Conservation (phyloP, 2,888 invertebrate species). For the Zhuqinia jingwanae region DNA sequence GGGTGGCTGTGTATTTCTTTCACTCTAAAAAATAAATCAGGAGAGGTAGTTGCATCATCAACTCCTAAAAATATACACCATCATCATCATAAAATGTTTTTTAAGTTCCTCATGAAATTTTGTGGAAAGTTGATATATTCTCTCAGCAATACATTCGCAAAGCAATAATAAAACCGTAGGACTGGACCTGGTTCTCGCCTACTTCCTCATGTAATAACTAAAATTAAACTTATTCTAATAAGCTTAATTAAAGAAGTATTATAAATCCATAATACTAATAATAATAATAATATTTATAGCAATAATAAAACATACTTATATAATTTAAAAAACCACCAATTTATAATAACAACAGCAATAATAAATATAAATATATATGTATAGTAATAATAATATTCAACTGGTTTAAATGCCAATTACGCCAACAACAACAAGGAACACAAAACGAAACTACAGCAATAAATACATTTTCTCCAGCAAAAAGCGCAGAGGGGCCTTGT, state of each 20-base stretch:
- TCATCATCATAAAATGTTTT: too few species aligned
- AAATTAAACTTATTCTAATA: neutral
- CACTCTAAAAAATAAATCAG: too few species aligned
- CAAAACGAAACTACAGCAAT: too few species aligned
- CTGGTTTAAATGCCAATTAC: conserved; percentile 65
- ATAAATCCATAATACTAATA: conserved; percentile 16
- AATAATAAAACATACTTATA: conserved; percentile 39
- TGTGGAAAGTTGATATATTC: conserved; percentile 50
- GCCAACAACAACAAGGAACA: conserved; percentile 61
- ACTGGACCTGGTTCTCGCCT: conserved; percentile 65
- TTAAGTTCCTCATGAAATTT: neutral
- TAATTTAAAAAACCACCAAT: too few species aligned
- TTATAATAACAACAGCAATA: conserved; percentile 61
- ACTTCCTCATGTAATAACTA: neutral
- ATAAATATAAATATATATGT: too few species aligned
- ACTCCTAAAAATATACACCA: too few species aligned
- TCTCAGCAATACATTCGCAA: conserved; percentile 65
- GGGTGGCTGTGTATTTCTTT: too few species aligned
- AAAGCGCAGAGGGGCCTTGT: too few species aligned
- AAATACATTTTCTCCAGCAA: too few species aligned
- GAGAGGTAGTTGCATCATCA: too few species aligned
- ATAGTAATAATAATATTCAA: conserved; percentile 54
- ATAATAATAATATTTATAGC: neutral
- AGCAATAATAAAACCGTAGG: conserved; percentile 68
- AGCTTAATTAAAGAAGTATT: too few species aligned